Percentiles rank a stretch among this genome's conserved stretches.
Evolutionary conservation across 2,797 vertebrate species (phyloP).

Genomic region (Vultur gryphus): DNA sequence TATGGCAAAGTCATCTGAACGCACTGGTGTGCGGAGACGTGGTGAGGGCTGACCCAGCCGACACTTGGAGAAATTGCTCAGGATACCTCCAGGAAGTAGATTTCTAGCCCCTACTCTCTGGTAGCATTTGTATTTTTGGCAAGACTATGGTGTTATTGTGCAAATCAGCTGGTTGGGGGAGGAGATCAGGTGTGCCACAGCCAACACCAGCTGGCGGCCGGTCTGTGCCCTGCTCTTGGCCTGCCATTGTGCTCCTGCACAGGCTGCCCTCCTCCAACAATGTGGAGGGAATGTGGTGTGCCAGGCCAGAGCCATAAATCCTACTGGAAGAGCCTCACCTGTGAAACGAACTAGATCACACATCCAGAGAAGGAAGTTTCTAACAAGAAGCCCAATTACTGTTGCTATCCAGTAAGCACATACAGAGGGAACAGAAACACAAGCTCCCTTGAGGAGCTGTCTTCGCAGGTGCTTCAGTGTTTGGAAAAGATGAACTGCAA

Average conservation of each 20-base stretch:
- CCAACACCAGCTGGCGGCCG: not conserved
- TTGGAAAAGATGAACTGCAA: not conserved
- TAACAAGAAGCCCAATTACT: not conserved
- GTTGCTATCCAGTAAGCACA: not conserved
- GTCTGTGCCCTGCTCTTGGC: not conserved
- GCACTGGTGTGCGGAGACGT: not conserved
- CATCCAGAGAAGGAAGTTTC: not conserved
- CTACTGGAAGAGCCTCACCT: not conserved
- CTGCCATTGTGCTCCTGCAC: not conserved
- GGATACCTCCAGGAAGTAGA: not conserved
- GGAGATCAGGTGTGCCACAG: not conserved
- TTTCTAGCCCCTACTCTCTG: not conserved
- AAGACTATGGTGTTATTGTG: not conserved
- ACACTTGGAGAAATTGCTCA: not conserved
- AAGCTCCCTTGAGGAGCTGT: not conserved
- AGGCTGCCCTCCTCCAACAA: not conserved
- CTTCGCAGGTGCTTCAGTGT: not conserved
- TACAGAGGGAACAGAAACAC: not conserved
- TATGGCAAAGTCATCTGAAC: not conserved
- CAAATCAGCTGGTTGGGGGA: accelerated
- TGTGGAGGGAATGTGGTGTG: not conserved
- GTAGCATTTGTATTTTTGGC: not conserved
- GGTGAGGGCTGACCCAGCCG: not conserved
- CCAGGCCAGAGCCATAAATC: not conserved
- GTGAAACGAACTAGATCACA: not conserved